Conservation (phyloP, 2,888 invertebrate genomes). For the Mythimna loreyi region DNA sequence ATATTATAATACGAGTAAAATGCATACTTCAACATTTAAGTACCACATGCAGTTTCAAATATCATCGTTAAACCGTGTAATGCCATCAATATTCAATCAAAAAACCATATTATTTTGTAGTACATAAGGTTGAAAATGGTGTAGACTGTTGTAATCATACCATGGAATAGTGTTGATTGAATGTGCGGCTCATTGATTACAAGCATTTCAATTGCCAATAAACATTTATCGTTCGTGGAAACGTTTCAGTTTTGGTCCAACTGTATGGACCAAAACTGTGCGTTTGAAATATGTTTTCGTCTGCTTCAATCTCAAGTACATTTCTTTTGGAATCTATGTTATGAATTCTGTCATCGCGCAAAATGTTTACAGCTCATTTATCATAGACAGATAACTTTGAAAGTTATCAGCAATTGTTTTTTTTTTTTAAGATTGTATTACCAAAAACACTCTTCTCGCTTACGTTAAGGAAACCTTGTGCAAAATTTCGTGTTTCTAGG, state of each 20-base stretch:
- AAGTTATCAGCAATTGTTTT: no score
- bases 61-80: constrained; percentile 20
- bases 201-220: constrained; percentile 34
- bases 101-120: constrained; percentile 20
- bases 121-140: not conserved
- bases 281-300: not conserved
- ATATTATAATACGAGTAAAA: constrained; percentile 7
- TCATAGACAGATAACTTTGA: no score
- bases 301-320: not conserved
- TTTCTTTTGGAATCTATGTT: not conserved
- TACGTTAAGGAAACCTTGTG: no score
- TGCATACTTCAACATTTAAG: not conserved
- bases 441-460: no score
- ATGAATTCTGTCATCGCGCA: no score
- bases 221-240: constrained; percentile 27
- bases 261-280: not conserved
- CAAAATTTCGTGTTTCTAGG: no score
- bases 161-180: constrained; percentile 41
- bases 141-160: constrained; percentile 13
- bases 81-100: constrained; percentile 13
- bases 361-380: no score
- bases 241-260: constrained; percentile 26
- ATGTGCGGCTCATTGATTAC: constrained; percentile 32
- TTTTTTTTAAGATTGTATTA: no score
- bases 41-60: constrained; percentile 21